A percentile compares a stretch with the other conserved stretches of the same genome.
These are phyloP conservation scores for Phortica variegata DNA, from an alignment of 1,140 invertebrate genomes.

Conservation along the genomic window DNA sequence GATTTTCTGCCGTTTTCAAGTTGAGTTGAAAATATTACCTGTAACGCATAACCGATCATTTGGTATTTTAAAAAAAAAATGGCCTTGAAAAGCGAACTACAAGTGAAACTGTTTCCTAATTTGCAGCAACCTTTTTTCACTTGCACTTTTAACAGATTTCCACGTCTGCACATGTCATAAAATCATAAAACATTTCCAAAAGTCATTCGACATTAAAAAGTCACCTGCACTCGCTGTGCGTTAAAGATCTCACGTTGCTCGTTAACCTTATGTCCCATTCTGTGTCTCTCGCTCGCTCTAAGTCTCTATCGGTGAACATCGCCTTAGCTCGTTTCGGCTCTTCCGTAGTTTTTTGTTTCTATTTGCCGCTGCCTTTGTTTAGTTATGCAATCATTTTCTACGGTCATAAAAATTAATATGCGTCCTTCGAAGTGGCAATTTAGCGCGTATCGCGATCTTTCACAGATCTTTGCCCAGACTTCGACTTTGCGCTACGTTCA, in stretches of 20 bases:
- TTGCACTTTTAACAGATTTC: conserved; percentile 13
- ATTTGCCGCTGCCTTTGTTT: background rate
- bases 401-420: conserved; percentile 56
- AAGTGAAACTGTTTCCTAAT: conserved; percentile 13
- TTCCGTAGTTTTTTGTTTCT: too few relatives aligned
- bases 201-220: conserved; percentile 40
- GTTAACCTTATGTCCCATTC: background rate
- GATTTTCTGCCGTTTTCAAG: too few relatives aligned
- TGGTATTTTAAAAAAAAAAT: conserved; percentile 33
- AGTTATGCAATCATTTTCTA: conserved; percentile 53
- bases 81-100: conserved; percentile 44
- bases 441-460: conserved; percentile 30
- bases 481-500: background rate
- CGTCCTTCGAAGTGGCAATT: conserved; percentile 49
- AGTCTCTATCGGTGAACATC: too few relatives aligned
- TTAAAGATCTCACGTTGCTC: background rate
- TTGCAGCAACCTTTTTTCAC: conserved; percentile 17
- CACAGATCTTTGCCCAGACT: background rate
- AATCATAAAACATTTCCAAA: conserved; percentile 29
- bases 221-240: conserved; percentile 33
- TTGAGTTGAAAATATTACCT: too few relatives aligned
- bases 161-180: conserved; percentile 29
- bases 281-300: conserved; percentile 2
- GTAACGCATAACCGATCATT: too few relatives aligned
- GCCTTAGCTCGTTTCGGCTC: too few relatives aligned